phyloP scores from a whole-genome alignment of 1,140 invertebrate species.

The Dreissena rostriformis region DNA sequence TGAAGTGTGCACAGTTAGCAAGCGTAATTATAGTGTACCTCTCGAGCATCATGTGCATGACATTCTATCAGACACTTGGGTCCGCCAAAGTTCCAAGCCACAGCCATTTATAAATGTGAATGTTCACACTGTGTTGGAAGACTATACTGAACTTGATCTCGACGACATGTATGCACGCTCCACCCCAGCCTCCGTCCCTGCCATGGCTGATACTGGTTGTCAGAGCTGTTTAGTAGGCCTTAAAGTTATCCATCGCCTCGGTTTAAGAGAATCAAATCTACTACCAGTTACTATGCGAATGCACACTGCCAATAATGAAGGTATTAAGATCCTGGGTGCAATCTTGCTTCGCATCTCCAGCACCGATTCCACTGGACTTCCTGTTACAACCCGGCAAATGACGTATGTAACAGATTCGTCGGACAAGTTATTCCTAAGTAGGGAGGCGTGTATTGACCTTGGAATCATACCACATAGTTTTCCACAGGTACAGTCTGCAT shows the following conservation, averaged over 20 bases:
- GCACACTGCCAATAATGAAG: constrained; percentile 21
- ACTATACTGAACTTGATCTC: constrained; percentile 5
- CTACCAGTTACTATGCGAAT: constrained; percentile 50
- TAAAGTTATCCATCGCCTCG: constrained; percentile 12
- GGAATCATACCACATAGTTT: constrained; percentile 13
- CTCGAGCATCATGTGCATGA: no score
- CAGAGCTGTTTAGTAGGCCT: constrained; percentile 41
- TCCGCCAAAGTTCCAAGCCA: constrained; percentile 41
- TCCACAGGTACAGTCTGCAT: not conserved
- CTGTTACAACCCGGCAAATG: constrained; percentile 25
- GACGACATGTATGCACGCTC: not conserved
- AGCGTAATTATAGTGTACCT: no score
- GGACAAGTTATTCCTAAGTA: constrained; percentile 43
- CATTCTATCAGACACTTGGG: constrained; percentile 38
- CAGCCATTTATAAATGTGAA: constrained; percentile 16
- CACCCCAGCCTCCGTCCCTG: not conserved
- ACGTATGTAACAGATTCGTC: constrained; percentile 25
- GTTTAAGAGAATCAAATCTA: constrained; percentile 29
- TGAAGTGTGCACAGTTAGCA: not conserved
- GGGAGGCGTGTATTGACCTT: constrained; percentile 23
- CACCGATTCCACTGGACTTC: not conserved
- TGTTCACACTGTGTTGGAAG: constrained; percentile 43
- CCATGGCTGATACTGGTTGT: constrained; percentile 53
- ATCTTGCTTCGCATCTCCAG: constrained; percentile 26
- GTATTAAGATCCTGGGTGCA: constrained; percentile 43